Evolutionary conservation across 1,140 invertebrate species (phyloP).

Genomic region (Brachionus manjavacas): DNA sequence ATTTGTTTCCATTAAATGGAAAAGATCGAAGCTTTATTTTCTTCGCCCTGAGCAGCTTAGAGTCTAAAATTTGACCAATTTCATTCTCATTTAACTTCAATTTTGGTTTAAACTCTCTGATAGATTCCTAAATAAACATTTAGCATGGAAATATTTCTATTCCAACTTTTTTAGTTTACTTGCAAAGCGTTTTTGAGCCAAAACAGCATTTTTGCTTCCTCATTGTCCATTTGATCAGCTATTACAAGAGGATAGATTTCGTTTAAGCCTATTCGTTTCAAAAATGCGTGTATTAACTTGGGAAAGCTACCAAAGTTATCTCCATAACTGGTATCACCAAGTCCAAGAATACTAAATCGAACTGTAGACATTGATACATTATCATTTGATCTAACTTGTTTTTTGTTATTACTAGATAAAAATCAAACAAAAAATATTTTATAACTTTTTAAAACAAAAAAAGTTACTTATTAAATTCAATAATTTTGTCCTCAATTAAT

Average conservation of each 20-base stretch:
- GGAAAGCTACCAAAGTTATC: not conserved
- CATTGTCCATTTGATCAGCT: not conserved
- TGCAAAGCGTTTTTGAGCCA: not conserved
- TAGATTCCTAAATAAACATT: not conserved
- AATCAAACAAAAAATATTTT: not conserved
- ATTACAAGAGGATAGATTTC: not conserved
- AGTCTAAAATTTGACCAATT: not conserved
- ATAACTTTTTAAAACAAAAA: not conserved
- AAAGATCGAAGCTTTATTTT: not conserved
- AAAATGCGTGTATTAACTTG: not conserved
- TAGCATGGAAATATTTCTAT: not conserved
- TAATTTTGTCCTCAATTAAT: slow-evolving; percentile 52
- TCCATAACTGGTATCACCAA: not conserved
- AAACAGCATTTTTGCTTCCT: not conserved
- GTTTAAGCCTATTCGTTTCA: not conserved
- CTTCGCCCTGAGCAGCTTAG: not conserved
- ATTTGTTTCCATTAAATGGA: not conserved
- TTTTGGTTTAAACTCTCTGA: not conserved
- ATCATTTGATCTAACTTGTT: slow-evolving; percentile 42
- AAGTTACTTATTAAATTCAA: not conserved
- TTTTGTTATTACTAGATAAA: not conserved
- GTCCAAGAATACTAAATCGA: slow-evolving; percentile 57
- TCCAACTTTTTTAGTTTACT: not conserved
- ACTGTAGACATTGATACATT: slow-evolving; percentile 59
- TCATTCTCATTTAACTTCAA: not conserved